Evolutionary conservation across 2,113 vertebrate genomes (phyloP), one percentile per base, ranked within the genome.

Genomic region (Sebastes schlegelii): DNA sequence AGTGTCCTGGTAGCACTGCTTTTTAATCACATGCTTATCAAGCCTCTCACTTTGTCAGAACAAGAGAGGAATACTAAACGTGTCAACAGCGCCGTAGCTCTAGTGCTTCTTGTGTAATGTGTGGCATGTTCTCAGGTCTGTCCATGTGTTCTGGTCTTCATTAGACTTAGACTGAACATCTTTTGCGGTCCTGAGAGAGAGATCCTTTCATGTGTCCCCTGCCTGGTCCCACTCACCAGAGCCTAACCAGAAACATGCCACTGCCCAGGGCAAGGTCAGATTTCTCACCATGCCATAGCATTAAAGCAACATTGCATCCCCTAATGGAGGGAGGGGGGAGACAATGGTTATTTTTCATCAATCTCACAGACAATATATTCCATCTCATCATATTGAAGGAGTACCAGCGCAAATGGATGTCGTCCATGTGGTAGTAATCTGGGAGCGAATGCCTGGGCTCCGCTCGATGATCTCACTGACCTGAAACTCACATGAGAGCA

Each of bases 211-310:
- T 95, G 90, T 95, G 90, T 86, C 86, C 84, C 87, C 85, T 84
- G 94, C 89, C 91, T 92, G 90, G 89, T 93, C 93, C 89, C 84
- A 77, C 91, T 93, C 92, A 91, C 89, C 88, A 84, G 92, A 94
- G 92, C 84, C 84, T 95, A 95, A 95, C 83, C 93, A 96, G 91
- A 95, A 95, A 94, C 95, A 95, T 89, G 85, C 95, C 80, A 85
- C 80, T 84, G 93, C 95, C 93, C 91, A 69, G 88, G 93, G 94
- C 95, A 86, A 92, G 94, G 94, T 94, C 94, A 94, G 80, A 92
- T 86, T 85, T 90, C 91, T 90, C 89, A 89, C 90, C 94, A 87
- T 80, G 78, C 79, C 85, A 54, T 78, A 63, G 87, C 73, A 91
- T 92, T 93, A 91, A 88, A 93, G 91, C 86, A 91, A 86, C 92